Evolutionary conservation across 2,888 invertebrate genomes (phyloP).

Genomic region (Lasioglossum marginatum): DNA sequence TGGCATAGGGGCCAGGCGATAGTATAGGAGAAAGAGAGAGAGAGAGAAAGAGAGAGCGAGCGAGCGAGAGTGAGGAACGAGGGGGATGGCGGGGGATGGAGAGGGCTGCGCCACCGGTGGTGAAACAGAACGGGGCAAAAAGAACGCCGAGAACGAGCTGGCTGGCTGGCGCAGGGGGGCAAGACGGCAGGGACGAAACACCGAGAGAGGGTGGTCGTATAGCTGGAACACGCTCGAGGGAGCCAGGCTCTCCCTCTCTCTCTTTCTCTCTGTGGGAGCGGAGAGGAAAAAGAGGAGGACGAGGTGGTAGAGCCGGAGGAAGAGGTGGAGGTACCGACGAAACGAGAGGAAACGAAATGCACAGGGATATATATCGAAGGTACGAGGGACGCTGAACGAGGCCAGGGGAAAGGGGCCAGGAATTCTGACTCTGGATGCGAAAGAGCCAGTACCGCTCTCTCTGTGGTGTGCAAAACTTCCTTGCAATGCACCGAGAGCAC

Average conservation of each 20-base stretch:
- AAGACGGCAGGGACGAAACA: slow-evolving; percentile 50
- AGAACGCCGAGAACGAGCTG: slow-evolving; percentile 68
- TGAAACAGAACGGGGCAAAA: slow-evolving; percentile 72
- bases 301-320: slow-evolving; percentile 5
- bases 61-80: not conserved
- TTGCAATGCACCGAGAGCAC: slow-evolving; percentile 70
- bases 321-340: slow-evolving; percentile 59
- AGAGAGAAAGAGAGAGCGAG: not conserved
- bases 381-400: slow-evolving; percentile 68
- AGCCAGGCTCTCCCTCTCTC: slow-evolving; percentile 30
- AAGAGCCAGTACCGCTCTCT: slow-evolving; percentile 71
- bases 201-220: slow-evolving; percentile 41
- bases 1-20: slow-evolving; percentile 6
- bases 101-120: slow-evolving; percentile 66
- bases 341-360: slow-evolving; percentile 76
- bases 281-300: slow-evolving; percentile 28
- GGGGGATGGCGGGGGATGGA: slow-evolving; percentile 22
- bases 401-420: slow-evolving; percentile 62
- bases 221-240: slow-evolving; percentile 58
- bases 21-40: slow-evolving; percentile 30
- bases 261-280: slow-evolving; percentile 28
- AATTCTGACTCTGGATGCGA: slow-evolving; percentile 76
- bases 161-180: slow-evolving; percentile 51
- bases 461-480: slow-evolving; percentile 79
- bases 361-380: slow-evolving; percentile 73